phyloP scores from a whole-genome alignment of 92 coral and sea anemone species.

The Porites rus region DNA sequence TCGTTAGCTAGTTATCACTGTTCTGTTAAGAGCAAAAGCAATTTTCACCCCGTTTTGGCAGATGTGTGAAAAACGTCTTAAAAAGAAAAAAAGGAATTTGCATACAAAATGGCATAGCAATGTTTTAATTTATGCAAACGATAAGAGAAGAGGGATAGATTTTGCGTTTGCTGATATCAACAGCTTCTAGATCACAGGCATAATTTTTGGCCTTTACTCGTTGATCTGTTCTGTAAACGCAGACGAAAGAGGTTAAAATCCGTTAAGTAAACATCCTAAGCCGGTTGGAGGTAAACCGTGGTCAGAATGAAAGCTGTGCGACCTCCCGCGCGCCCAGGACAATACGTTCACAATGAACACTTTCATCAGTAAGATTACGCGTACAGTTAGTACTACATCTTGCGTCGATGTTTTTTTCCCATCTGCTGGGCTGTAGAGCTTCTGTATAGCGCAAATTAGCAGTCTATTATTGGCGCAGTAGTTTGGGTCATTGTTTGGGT shows the following conservation, averaged over 20 bases:
- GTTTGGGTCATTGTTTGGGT: conserved; percentile 65
- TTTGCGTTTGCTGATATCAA: conserved; percentile 17
- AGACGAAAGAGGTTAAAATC: conserved; percentile 54
- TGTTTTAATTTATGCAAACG: conserved; percentile 34
- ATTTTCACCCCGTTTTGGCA: conserved; percentile 26
- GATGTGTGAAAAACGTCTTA: conserved; percentile 48
- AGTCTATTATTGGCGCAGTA: conserved; percentile 58
- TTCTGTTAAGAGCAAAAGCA: conserved; percentile 1
- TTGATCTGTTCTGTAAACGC: conserved; percentile 16
- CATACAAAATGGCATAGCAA: conserved; percentile 25
- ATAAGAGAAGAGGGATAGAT: conserved; percentile 9
- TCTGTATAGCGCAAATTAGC: conserved; percentile 46
- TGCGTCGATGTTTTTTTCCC: conserved; percentile 7
- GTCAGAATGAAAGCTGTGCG: conserved; percentile 22
- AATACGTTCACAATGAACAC: conserved; percentile 20
- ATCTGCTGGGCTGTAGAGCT: conserved; percentile 22
- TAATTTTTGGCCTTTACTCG: not conserved
- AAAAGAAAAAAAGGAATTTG: conserved; percentile 19
- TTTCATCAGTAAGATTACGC: not conserved
- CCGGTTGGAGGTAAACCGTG: conserved; percentile 56
- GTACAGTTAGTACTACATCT: not conserved
- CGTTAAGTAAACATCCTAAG: conserved; percentile 73
- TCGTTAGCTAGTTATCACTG: not conserved
- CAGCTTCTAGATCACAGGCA: not conserved
- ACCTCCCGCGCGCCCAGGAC: conserved; percentile 32